Conservation (phyloP, 2,888 invertebrate genomes). For the Meghimatium bilineatum region DNA sequence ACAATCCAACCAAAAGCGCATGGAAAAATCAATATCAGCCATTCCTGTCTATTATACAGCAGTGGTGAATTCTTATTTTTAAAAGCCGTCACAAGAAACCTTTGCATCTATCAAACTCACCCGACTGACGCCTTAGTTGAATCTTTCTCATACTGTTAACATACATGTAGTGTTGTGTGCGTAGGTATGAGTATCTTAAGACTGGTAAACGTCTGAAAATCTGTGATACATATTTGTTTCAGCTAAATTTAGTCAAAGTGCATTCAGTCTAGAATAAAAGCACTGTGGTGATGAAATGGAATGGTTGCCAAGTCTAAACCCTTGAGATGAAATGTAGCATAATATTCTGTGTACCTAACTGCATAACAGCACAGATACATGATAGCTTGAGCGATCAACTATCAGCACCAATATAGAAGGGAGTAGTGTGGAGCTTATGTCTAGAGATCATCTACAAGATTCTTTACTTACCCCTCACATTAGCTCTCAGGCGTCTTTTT, state of each 20-base stretch:
- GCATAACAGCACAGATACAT: not conserved
- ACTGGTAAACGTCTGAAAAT: constrained; percentile 37
- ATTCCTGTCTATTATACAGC: not conserved
- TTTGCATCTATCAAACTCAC: constrained; percentile 9
- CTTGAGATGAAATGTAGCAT: not conserved
- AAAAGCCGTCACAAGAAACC: not conserved
- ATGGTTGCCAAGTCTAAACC: not conserved
- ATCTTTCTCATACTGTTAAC: constrained; percentile 43
- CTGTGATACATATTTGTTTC: constrained; percentile 26
- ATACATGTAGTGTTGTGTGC: constrained; percentile 42
- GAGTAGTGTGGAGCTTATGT: not conserved
- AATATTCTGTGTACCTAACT: not conserved
- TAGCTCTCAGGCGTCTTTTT: constrained; percentile 47
- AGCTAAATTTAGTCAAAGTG: not conserved
- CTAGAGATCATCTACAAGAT: not conserved
- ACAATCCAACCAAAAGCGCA: not conserved
- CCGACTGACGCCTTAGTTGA: constrained; percentile 35
- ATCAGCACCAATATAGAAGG: not conserved
- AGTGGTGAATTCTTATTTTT: not conserved
- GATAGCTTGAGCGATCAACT: not conserved
- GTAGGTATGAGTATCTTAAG: constrained; percentile 21
- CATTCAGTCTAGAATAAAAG: not conserved
- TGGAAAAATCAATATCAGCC: not conserved
- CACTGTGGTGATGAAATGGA: constrained; percentile 28
- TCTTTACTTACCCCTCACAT: constrained; percentile 34